phyloP scores from a whole-genome alignment of 92 coral and sea anemone species.

The Scolanthus callimorphus region DNA sequence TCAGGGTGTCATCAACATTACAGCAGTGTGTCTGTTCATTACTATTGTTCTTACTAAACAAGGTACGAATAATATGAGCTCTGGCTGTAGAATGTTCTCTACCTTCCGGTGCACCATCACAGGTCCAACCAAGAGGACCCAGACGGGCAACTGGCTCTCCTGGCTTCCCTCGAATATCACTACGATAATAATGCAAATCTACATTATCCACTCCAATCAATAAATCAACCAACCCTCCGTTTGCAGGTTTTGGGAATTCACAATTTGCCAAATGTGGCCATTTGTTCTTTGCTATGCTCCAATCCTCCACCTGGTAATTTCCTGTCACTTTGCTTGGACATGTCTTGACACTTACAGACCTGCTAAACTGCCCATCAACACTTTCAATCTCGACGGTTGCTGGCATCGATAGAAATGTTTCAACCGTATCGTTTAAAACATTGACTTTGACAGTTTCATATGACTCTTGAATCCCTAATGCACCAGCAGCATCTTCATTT shows the following conservation, averaged over 20 bases:
- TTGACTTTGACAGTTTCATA: conserved; percentile 52
- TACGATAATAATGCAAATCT: too few relatives aligned
- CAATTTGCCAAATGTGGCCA: conserved; percentile 54
- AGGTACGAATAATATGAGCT: conserved; percentile 28
- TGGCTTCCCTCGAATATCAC: too few relatives aligned
- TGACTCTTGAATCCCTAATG: conserved; percentile 30
- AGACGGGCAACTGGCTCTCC: conserved; percentile 48
- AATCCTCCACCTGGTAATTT: conserved; percentile 42
- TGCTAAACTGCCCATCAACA: conserved; percentile 39
- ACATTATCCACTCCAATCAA: conserved; percentile 47
- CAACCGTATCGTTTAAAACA: conserved; percentile 46
- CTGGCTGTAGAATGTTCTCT: conserved; percentile 20
- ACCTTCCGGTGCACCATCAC: conserved; percentile 43
- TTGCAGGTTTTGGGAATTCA: conserved; percentile 57
- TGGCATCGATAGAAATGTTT: conserved; percentile 58
- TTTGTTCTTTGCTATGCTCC: conserved; percentile 30
- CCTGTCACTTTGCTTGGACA: conserved; percentile 61
- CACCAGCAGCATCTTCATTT: conserved; percentile 45
- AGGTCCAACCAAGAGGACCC: conserved; percentile 72
- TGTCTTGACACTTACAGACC: conserved; percentile 37
- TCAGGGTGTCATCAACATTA: conserved; percentile 3
- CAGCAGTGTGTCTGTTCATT: too few relatives aligned
- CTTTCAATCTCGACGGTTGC: conserved; percentile 43
- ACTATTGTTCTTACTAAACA: conserved; percentile 5
- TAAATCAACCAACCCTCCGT: conserved; percentile 45